Percentiles rank a stretch among this genome's conserved stretches.
Conservation (phyloP, 2,113 vertebrate species). For the Calonectris borealis region DNA sequence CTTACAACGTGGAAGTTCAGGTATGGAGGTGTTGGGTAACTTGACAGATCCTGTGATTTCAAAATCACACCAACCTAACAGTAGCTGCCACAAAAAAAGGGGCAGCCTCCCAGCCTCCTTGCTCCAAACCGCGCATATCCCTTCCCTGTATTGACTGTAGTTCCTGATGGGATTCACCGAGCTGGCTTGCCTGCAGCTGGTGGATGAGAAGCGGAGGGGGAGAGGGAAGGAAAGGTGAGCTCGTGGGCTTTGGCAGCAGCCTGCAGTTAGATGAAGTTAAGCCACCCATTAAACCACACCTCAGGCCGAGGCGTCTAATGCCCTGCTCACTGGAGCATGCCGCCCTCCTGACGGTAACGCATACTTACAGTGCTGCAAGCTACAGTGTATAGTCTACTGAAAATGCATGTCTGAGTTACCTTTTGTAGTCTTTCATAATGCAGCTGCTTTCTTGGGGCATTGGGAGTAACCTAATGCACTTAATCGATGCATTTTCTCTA, state of each 20-base stretch:
- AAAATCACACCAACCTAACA: not conserved
- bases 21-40: not conserved
- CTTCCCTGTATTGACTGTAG: not conserved
- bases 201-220: not conserved
- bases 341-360: rapidly evolving
- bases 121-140: not conserved
- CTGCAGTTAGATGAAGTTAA: not conserved
- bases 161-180: not conserved
- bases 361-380: not conserved
- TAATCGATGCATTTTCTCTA: not conserved
- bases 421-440: not conserved
- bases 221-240: not conserved
- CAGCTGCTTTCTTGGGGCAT: not conserved
- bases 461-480: not conserved
- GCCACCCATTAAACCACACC: not conserved
- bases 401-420: not conserved
- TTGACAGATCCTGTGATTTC: not conserved
- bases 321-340: not conserved
- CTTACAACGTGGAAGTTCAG: not conserved
- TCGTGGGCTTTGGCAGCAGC: not conserved
- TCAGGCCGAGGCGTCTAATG: not conserved
- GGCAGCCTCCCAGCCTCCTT: not conserved
- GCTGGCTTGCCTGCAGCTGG: not conserved
- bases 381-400: not conserved
- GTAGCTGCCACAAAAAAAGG: not conserved